Base-by-base conservation (phyloP, 2,113 vertebrate genomes). In the Coracopsis vasa region DNA sequence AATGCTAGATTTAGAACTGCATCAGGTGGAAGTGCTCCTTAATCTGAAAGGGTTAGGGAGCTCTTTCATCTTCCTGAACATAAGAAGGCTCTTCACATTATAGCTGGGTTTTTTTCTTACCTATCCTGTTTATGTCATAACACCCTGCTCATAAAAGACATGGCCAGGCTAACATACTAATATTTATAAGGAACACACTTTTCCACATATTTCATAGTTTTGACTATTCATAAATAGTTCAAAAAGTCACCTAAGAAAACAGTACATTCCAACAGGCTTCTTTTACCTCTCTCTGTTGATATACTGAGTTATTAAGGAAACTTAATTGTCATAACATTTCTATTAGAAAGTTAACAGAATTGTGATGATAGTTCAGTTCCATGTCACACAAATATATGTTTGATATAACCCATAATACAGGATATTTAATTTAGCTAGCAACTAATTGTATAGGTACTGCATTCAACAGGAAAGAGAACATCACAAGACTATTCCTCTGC, bases 241-340 rank as follows among this genome's bases (percentile, higher is more conserved):
- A 67, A 48, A 83, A 84, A 85, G 51, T 80, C 83, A 80, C 48
- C 58, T 45, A 86, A 96, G 92, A 90, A 96, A 97, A 48, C 80
- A 91, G 47, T 33, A 35, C 65, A 77, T 86, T 94, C 86, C 86
- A 96, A 77, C 37, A 86, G 45, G 58, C 48, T 47, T 88, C 86
- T 88, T 97, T 97, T 90, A 90, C 20, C 0, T 14, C 13, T 33
- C 61, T 86, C 69, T 90, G 83, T 61, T 88, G 90, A 97, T 96
- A 96, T n/a, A n/a, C n/a, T n/a, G n/a, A n/a, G n/a, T n/a, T n/a
- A n/a, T 88, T 53, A 95, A 97, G 86, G 93, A 96, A 94, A 66
- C 60, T 53, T 87, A 89, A 87, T 78, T 97, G 97, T 97, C 97
- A 97, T 94, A 97, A 97, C 77, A 97, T 95, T 96, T 97, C 88